phyloP scores from a whole-genome alignment of 2,113 vertebrate genomes.

The Rhynchopsitta pachyrhyncha region DNA sequence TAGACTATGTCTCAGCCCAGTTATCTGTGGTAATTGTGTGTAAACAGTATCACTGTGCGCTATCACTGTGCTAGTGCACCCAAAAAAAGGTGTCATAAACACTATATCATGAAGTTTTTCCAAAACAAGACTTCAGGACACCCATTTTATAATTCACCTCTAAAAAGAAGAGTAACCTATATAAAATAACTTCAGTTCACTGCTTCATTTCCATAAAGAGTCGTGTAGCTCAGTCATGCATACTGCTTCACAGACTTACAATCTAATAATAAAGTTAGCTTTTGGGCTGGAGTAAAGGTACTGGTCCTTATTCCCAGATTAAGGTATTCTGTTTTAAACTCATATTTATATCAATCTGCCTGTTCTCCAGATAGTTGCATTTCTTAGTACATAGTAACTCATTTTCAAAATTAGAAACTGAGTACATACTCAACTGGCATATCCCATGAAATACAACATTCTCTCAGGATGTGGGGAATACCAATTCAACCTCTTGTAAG shows the following conservation, averaged over 20 bases:
- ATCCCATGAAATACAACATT: not conserved
- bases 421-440: not conserved
- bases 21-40: not conserved
- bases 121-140: not conserved
- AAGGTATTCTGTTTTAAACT: not conserved
- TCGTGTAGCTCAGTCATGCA: accelerated
- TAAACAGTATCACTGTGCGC: not conserved
- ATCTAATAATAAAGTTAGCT: not conserved
- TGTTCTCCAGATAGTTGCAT: not conserved
- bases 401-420: not conserved
- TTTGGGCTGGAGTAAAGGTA: not conserved
- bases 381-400: not conserved
- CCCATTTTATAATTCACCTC: not conserved
- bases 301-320: not conserved
- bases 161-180: not conserved
- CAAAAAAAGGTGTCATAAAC: not conserved
- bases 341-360: not conserved
- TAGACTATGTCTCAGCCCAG: not conserved
- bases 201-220: not conserved
- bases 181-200: not conserved
- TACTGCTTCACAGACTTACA: not conserved
- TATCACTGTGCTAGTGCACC: not conserved
- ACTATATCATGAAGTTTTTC: not conserved
- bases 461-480: not conserved
- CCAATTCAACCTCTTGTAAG: not conserved